Percentiles rank a stretch among this genome's conserved stretches.
Evolutionary conservation across 2,113 vertebrate species (phyloP).

Genomic region (Arvicanthis niloticus): DNA sequence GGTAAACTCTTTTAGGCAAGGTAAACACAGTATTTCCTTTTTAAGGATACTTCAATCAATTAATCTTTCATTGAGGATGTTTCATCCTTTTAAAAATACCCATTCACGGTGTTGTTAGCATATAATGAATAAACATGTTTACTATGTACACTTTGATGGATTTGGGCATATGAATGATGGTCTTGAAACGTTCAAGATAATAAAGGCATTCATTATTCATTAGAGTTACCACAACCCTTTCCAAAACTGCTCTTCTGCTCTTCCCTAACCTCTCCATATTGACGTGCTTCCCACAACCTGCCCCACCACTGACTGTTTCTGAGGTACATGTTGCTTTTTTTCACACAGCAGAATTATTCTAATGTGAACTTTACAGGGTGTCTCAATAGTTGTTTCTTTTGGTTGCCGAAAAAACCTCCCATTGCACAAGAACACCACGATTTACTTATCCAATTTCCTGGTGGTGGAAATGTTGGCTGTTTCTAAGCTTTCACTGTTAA

Average conservation of each 20-base stretch:
- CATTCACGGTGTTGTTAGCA: not conserved
- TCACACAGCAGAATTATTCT: not conserved
- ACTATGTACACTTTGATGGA: not conserved
- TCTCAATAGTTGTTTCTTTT: not conserved
- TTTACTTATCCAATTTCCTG: not conserved
- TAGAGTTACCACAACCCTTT: not conserved
- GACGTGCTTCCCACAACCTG: not conserved
- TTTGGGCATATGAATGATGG: not conserved
- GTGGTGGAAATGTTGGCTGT: not conserved
- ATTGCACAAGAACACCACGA: too few relatives aligned
- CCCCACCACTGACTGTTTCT: not conserved
- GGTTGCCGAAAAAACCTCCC: not conserved
- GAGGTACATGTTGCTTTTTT: not conserved
- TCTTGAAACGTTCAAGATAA: not conserved
- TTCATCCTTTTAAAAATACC: not conserved
- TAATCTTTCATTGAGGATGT: conserved; percentile 20
- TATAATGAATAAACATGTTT: not conserved
- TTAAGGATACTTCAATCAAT: not conserved
- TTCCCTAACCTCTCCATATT: not conserved
- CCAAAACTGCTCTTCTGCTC: not conserved
- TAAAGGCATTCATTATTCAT: not conserved
- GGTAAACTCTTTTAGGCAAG: not conserved
- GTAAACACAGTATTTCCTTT: not conserved
- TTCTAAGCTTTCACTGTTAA: not conserved
- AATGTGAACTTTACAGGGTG: not conserved